phyloP scores from a whole-genome alignment of 2,888 invertebrate species.

The Lepidocyrtoides sp. region DNA sequence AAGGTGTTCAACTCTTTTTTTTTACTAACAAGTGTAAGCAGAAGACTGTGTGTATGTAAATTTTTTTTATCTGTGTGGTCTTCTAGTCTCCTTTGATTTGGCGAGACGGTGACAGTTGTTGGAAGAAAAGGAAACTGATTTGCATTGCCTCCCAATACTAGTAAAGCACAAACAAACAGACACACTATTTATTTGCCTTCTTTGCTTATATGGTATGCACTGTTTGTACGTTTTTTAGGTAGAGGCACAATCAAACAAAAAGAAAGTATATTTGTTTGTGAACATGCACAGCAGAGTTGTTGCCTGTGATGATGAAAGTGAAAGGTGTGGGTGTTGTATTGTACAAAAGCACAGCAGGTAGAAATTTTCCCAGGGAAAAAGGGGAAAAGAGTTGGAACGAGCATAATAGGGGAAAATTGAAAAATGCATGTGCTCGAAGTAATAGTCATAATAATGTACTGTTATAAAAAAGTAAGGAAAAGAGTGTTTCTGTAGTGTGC shows the following conservation, averaged over 20 bases:
- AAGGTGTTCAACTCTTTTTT: conserved; percentile 31
- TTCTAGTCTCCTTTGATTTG: conserved; percentile 9
- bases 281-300: background rate
- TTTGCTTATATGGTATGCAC: too few relatives aligned
- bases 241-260: background rate
- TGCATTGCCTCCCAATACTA: conserved; percentile 22
- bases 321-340: background rate
- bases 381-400: background rate
- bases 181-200: too few relatives aligned
- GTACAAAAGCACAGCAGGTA: conserved; percentile 49
- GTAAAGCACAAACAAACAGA: background rate
- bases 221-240: background rate
- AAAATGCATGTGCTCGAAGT: conserved; percentile 23
- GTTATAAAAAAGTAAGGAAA: too few relatives aligned
- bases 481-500: background rate
- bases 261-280: background rate
- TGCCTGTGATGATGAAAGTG: conserved; percentile 2
- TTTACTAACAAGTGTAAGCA: too few relatives aligned
- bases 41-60: background rate
- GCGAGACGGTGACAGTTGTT: conserved; percentile 32
- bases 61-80: conserved; percentile 37
- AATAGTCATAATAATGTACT: conserved; percentile 2
- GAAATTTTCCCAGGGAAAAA: conserved; percentile 31
- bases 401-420: conserved; percentile 50
- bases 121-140: conserved; percentile 42